Evolutionary conservation across 2,888 invertebrate species (phyloP).

Genomic region (Synanthedon andrenaeformis): DNA sequence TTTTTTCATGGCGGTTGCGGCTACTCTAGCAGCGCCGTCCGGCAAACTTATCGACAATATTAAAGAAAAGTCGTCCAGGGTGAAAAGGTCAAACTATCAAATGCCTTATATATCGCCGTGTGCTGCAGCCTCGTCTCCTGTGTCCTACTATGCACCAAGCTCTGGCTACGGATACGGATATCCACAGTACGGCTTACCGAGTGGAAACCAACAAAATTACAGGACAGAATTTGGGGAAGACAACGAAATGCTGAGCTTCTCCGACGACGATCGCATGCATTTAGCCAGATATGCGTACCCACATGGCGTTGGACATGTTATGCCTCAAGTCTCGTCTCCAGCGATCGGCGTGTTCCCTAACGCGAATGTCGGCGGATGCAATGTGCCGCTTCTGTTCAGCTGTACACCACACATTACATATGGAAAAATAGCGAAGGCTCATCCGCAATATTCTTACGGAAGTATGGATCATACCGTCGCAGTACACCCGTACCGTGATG

Average conservation of each 20-base stretch:
- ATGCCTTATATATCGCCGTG: slow-evolving; percentile 28
- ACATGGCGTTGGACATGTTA: slow-evolving; percentile 2
- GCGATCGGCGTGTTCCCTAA: slow-evolving; percentile 47
- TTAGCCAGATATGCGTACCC: slow-evolving; percentile 24
- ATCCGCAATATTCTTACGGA: slow-evolving; percentile 14
- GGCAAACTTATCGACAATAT: slow-evolving; percentile 23
- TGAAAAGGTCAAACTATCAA: slow-evolving; percentile 4
- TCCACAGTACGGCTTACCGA: slow-evolving; percentile 7
- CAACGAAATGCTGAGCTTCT: slow-evolving; percentile 34
- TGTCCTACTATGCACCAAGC: slow-evolving; percentile 3
- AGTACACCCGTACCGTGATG: slow-evolving; percentile 27
- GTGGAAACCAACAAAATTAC: slow-evolving; percentile 17
- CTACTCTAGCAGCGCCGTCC: slow-evolving; percentile 21
- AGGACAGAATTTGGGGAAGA: slow-evolving; percentile 21
- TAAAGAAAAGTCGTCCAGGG: neutral
- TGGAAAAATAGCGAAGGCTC: slow-evolving; percentile 31
- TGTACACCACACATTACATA: slow-evolving; percentile 47
- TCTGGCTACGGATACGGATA: slow-evolving; percentile 17
- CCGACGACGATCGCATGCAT: slow-evolving; percentile 29
- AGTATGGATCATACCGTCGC: neutral
- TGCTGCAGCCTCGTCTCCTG: slow-evolving; percentile 23
- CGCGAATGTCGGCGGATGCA: slow-evolving; percentile 38
- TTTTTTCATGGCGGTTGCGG: slow-evolving; percentile 18
- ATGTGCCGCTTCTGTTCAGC: slow-evolving; percentile 47
- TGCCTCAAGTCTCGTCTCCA: slow-evolving; percentile 16